Conservation (phyloP, 2,113 vertebrate species). For the Bettongia penicillata region DNA sequence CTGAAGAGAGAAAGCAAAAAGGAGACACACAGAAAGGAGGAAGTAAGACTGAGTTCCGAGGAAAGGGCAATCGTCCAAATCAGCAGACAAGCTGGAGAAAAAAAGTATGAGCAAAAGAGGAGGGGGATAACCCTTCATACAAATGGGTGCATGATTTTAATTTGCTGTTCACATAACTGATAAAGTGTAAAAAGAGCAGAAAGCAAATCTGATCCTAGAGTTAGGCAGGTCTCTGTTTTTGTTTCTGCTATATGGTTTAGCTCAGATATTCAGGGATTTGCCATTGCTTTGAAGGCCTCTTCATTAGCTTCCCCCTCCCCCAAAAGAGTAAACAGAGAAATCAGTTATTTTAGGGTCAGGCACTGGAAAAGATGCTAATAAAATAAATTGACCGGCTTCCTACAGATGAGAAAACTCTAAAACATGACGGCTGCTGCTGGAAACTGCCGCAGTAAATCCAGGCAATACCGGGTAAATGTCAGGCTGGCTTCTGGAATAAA, state of each 20-base stretch:
- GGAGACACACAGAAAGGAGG: neutral
- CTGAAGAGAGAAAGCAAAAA: neutral
- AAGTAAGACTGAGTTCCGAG: neutral
- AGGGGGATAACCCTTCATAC: neutral
- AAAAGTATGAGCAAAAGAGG: slow-evolving; percentile 20
- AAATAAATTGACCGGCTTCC: slow-evolving; percentile 70
- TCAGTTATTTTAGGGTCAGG: slow-evolving; percentile 65
- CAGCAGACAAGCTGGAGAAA: slow-evolving; percentile 50
- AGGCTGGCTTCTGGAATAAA: slow-evolving; percentile 60
- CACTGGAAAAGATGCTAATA: slow-evolving; percentile 73
- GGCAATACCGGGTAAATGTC: slow-evolving; percentile 47
- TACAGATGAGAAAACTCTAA: slow-evolving; percentile 63
- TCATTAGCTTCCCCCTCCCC: slow-evolving; percentile 58
- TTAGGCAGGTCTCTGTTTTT: neutral
- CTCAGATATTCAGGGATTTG: slow-evolving; percentile 32
- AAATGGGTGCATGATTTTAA: slow-evolving; percentile 56
- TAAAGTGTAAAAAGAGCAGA: slow-evolving; percentile 19
- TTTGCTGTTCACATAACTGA: slow-evolving; percentile 53
- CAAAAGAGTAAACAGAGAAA: slow-evolving; percentile 71
- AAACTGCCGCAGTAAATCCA: slow-evolving; percentile 75
- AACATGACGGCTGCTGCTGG: slow-evolving; percentile 53
- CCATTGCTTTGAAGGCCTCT: slow-evolving; percentile 16
- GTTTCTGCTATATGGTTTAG: slow-evolving; percentile 39
- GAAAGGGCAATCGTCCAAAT: slow-evolving; percentile 7
- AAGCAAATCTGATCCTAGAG: neutral